Evolutionary conservation across 1,140 invertebrate species (phyloP).

Genomic region (Caenorhabditis latens): DNA sequence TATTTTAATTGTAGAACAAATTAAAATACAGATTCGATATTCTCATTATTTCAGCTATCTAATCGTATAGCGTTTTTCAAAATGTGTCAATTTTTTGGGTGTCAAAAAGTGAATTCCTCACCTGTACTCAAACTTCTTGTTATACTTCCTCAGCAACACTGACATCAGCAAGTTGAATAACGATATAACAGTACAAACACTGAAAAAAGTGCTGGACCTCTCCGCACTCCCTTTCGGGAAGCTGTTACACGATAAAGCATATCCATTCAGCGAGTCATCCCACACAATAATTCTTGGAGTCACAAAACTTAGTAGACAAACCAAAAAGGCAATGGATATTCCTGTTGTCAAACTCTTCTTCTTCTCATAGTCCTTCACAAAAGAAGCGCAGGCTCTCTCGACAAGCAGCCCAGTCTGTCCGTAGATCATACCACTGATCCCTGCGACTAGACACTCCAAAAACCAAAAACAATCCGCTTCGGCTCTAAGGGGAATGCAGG

Average conservation of each 20-base stretch:
- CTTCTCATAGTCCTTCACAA: conserved; percentile 12
- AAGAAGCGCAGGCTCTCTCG: conserved; percentile 15
- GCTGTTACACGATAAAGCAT: not conserved
- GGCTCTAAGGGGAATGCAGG: not conserved
- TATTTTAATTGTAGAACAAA: too few relatives aligned
- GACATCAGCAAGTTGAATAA: conserved; percentile 1
- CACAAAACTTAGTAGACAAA: not conserved
- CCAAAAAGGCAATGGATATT: not conserved
- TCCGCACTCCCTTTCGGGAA: not conserved
- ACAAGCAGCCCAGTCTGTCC: conserved; percentile 1
- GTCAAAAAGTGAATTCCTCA: not conserved
- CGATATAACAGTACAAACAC: not conserved
- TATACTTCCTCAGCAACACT: not conserved
- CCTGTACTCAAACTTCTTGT: conserved; percentile 31
- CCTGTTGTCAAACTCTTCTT: not conserved
- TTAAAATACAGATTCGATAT: too few relatives aligned
- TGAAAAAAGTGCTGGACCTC: not conserved
- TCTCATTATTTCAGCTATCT: too few relatives aligned
- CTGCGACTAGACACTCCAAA: not conserved
- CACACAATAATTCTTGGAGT: not conserved
- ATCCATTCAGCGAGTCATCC: not conserved
- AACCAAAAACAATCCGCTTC: not conserved
- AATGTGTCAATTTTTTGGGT: not conserved
- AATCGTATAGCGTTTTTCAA: too few relatives aligned
- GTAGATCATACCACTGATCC: conserved; percentile 31